A percentile compares a stretch with the other conserved stretches of the same genome.
These are phyloP conservation scores for Ranitomeya variabilis DNA, from an alignment of 2,113 vertebrate genomes.

Conservation along the genomic window DNA sequence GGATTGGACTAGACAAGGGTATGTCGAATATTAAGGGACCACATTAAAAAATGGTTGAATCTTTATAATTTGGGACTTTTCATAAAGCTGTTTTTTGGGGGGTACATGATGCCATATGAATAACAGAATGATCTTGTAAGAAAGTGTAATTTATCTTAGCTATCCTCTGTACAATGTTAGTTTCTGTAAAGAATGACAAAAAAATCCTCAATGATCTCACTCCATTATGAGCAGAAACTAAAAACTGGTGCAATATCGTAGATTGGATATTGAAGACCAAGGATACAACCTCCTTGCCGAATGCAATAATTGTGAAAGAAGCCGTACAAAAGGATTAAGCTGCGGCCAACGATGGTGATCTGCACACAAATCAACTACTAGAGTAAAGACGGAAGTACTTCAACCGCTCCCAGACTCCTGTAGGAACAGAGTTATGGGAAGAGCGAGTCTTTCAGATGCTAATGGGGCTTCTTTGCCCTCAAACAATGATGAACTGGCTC, in stretches of 20 bases:
- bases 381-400: conserved; percentile 85
- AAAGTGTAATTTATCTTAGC: background rate
- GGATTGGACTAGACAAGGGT: too few species aligned
- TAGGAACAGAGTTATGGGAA: conserved; percentile 87
- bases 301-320: conserved; percentile 18
- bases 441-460: conserved; percentile 90
- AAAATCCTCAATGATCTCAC: background rate
- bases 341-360: conserved; percentile 5
- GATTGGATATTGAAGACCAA: background rate
- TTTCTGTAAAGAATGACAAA: background rate
- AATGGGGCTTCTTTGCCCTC: conserved; percentile 84
- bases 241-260: background rate
- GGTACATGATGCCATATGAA: too few species aligned
- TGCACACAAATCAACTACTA: conserved; percentile 52
- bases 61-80: too few species aligned
- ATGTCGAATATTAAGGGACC: too few species aligned
- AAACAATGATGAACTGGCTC: conserved; percentile 97
- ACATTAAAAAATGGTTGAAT: too few species aligned
- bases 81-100: too few species aligned
- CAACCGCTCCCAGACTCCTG: conserved; percentile 80
- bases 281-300: background rate
- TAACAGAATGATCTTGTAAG: too few species aligned
- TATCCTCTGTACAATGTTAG: background rate
- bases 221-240: background rate
- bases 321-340: conserved; percentile 23